A percentile compares a stretch with the other conserved stretches of the same genome.
These are phyloP conservation scores for Rhombomys opimus DNA, from an alignment of 2,113 vertebrate genomes.

Conservation along the genomic window DNA sequence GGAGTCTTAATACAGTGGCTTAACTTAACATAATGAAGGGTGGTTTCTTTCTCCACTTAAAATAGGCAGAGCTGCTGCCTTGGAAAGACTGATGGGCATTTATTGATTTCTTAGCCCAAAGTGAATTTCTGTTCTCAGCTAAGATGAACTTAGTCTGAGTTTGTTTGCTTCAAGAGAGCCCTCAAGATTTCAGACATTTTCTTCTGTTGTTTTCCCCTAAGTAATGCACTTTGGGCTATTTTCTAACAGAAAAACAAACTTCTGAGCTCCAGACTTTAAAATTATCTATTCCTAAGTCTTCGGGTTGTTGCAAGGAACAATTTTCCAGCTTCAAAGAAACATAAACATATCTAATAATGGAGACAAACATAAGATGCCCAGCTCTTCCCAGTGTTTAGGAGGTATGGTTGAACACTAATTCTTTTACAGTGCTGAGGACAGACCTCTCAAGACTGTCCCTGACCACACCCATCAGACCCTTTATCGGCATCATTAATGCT, in stretches of 20 bases:
- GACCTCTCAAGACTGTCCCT: not conserved
- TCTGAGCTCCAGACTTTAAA: constrained; percentile 10
- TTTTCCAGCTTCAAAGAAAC: not conserved
- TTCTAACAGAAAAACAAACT: constrained; percentile 14
- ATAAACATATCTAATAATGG: not conserved
- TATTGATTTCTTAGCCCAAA: constrained; percentile 1
- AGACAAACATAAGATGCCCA: constrained; percentile 32
- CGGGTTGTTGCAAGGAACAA: constrained; percentile 32
- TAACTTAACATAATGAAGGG: not conserved
- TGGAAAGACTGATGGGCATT: not conserved
- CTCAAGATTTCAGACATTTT: constrained; percentile 13
- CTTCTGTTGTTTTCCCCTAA: constrained; percentile 14
- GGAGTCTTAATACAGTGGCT: not conserved
- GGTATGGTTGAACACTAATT: not conserved
- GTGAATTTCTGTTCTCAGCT: not conserved
- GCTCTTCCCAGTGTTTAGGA: not conserved
- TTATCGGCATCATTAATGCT: constrained; percentile 17
- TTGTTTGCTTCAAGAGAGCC: constrained; percentile 22
- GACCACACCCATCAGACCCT: not conserved
- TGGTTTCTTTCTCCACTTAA: not conserved
- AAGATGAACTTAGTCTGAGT: not conserved
- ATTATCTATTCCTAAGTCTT: not conserved
- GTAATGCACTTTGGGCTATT: not conserved
- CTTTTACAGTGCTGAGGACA: not conserved
- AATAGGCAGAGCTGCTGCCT: not conserved